Conservation (phyloP, 2,888 invertebrate genomes). For the Steinernema hermaphroditum region DNA sequence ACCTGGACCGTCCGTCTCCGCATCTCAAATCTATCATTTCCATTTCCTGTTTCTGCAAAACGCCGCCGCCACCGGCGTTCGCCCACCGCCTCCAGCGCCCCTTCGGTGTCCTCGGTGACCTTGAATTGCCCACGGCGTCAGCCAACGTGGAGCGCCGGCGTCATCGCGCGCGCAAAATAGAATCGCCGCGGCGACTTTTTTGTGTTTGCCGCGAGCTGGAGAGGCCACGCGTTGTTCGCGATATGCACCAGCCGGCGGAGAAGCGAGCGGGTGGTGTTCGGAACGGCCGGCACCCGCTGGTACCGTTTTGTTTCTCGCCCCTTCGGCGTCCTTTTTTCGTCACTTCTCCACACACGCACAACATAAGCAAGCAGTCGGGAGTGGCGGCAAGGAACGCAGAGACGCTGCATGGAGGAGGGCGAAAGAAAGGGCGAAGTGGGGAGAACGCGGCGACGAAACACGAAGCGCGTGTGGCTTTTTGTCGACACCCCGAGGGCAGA, state of each 20-base stretch:
- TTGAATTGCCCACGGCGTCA: neutral
- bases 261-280: neutral
- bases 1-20: no score
- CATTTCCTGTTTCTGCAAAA: conserved; percentile 8
- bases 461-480: conserved; percentile 14
- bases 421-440: neutral
- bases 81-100: no score
- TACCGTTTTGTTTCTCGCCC: conserved; percentile 10
- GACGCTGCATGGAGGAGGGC: neutral
- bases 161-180: neutral
- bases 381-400: neutral
- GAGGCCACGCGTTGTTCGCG: neutral
- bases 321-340: neutral
- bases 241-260: neutral
- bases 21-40: neutral
- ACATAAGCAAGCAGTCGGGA: conserved; percentile 1
- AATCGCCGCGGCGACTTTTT: conserved; percentile 1
- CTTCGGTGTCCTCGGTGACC: neutral
- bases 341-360: neutral
- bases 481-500: conserved; percentile 13
- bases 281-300: conserved; percentile 24
- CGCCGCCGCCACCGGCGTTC: no score
- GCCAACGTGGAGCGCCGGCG: neutral
- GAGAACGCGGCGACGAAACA: neutral
- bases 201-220: neutral